These are phyloP conservation scores for Argyra leucocephala DNA, from an alignment of 2,888 invertebrate species.

Conservation along the genomic window DNA sequence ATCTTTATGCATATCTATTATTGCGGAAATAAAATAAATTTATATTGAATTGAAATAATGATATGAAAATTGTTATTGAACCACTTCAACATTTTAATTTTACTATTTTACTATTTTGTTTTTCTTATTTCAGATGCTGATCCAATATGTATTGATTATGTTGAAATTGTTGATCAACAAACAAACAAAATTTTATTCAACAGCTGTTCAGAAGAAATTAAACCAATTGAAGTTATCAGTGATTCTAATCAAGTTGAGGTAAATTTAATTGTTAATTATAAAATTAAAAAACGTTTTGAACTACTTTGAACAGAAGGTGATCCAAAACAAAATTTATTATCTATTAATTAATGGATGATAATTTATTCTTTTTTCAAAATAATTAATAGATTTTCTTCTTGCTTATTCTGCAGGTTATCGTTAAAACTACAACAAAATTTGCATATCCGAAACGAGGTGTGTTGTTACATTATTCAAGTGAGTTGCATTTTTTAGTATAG, in stretches of 20 bases:
- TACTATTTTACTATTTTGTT: conserved; percentile 8
- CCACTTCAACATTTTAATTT: background rate
- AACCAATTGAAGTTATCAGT: conserved; percentile 26
- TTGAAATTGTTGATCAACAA: conserved; percentile 26
- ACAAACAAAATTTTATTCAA: conserved; percentile 23
- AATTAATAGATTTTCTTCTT: background rate
- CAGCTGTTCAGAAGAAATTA: conserved; percentile 25
- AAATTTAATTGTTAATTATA: no score
- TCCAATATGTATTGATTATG: conserved; percentile 25
- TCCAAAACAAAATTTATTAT: no score
- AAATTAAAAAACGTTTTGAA: no score
- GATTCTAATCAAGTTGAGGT: conserved; percentile 28
- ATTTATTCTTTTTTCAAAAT: background rate
- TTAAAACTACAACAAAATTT: conserved; percentile 46
- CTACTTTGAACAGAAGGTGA: no score
- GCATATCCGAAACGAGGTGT: conserved; percentile 54
- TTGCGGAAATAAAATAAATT: no score
- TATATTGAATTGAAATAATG: no score
- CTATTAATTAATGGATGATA: no score
- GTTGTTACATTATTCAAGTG: conserved; percentile 55
- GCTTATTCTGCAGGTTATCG: conserved; percentile 35
- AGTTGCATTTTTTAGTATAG: conserved; percentile 31
- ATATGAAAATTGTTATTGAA: no score
- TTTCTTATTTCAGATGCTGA: conserved; percentile 24
- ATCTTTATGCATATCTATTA: no score